These are phyloP conservation scores for Crotalus viridis DNA, from an alignment of 2,113 vertebrate genomes.

Conservation along the genomic window DNA sequence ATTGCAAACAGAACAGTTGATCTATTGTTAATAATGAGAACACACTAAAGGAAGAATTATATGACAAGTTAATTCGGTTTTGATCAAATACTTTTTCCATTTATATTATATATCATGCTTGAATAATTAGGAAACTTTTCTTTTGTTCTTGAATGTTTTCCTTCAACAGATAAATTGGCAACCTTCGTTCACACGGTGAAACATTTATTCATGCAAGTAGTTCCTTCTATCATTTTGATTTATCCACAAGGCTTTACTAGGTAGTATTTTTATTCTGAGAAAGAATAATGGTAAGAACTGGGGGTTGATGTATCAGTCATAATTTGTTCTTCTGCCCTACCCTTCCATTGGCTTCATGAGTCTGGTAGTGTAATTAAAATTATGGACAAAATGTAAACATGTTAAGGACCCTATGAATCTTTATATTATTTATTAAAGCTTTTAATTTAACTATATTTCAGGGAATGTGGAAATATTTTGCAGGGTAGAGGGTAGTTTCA, in stretches of 20 bases:
- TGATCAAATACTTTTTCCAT: not conserved
- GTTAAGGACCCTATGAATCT: not conserved
- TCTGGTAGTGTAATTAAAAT: not conserved
- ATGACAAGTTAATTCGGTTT: slow-evolving; percentile 19
- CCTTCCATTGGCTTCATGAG: not conserved
- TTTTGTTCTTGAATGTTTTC: slow-evolving; percentile 9
- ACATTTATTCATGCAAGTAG: slow-evolving; percentile 15
- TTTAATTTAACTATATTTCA: not conserved
- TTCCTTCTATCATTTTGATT: slow-evolving; percentile 8
- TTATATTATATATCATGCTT: slow-evolving; percentile 6
- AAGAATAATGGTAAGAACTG: not conserved
- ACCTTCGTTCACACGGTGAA: slow-evolving; percentile 9
- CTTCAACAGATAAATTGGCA: slow-evolving; percentile 8
- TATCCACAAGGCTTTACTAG: not conserved
- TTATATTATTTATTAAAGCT: not conserved
- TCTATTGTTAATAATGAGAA: not conserved
- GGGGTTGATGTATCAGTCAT: not conserved
- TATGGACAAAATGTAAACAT: not conserved
- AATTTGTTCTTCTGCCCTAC: too few relatives aligned
- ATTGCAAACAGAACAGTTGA: not conserved
- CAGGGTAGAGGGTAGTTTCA: not conserved
- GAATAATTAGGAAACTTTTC: not conserved
- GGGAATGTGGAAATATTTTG: not conserved
- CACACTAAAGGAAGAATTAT: slow-evolving; percentile 6
- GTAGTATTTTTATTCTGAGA: slow-evolving; percentile 11